These are phyloP conservation scores for Saimiri boliviensis DNA, from an alignment of 2,113 vertebrate species.

Conservation along the genomic window DNA sequence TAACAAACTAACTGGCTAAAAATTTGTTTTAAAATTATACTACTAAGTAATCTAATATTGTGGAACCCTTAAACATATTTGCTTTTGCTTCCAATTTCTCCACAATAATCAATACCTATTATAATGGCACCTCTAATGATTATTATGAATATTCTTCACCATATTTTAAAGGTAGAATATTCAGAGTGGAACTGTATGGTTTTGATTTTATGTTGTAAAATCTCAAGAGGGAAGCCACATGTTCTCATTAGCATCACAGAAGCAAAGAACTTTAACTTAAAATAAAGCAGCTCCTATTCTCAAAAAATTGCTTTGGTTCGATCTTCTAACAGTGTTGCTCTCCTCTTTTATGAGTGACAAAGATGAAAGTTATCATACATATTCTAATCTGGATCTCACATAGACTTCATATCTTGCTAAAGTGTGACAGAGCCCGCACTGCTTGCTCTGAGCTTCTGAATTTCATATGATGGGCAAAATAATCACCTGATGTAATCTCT, in stretches of 20 bases:
- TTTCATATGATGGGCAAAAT: neutral
- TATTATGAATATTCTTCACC: neutral
- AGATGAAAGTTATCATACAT: neutral
- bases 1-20: conserved; percentile 18
- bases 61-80: neutral
- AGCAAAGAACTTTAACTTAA: conserved; percentile 10
- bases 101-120: neutral
- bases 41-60: neutral
- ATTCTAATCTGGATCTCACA: neutral
- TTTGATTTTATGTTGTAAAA: neutral
- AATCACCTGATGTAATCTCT: neutral
- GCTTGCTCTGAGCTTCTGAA: neutral
- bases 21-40: conserved; percentile 5
- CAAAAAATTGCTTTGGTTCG: neutral
- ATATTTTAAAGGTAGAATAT: neutral
- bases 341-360: neutral
- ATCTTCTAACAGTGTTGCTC: neutral
- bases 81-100: neutral
- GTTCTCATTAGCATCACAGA: neutral
- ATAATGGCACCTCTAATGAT: neutral
- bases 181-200: neutral
- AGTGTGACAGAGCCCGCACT: neutral
- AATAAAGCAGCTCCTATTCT: conserved; percentile 8
- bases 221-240: neutral
- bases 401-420: neutral